Percentiles rank a stretch among this genome's conserved stretches.
Conservation (phyloP, 92 coral and sea anemone species). For the Parazoanthus atlanticus region DNA sequence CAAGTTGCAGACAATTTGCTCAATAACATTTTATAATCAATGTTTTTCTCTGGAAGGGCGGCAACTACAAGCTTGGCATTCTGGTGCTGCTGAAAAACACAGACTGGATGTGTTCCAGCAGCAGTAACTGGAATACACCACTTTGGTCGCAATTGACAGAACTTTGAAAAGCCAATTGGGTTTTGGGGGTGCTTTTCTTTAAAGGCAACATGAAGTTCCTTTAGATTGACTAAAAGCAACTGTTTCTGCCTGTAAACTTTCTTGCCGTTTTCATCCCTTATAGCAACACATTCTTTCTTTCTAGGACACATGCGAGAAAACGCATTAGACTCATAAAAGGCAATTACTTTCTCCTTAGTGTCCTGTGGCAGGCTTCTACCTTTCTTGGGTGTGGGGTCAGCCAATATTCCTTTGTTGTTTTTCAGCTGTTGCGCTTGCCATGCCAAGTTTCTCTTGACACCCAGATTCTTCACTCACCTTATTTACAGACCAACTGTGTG, state of each 20-base stretch:
- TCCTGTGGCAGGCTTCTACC: slow-evolving; percentile 33
- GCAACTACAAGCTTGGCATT: slow-evolving; percentile 35
- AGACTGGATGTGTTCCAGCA: slow-evolving; percentile 12
- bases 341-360: slow-evolving; percentile 3
- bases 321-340: not conserved
- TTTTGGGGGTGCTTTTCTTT: slow-evolving; percentile 30
- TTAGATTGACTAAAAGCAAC: slow-evolving; percentile 34
- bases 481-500: not conserved
- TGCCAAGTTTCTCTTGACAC: slow-evolving; percentile 15
- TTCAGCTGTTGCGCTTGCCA: slow-evolving; percentile 7
- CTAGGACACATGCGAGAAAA: slow-evolving; percentile 38
- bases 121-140: slow-evolving; percentile 46
- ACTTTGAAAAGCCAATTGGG: slow-evolving; percentile 34
- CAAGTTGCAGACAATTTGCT: slow-evolving; percentile 27
- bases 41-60: slow-evolving; percentile 32
- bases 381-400: slow-evolving; percentile 24
- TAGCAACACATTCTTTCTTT: slow-evolving; percentile 21
- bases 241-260: slow-evolving; percentile 26
- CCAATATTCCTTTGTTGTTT: slow-evolving; percentile 19
- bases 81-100: slow-evolving; percentile 26
- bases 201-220: slow-evolving; percentile 37
- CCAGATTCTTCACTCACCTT: slow-evolving; percentile 1
- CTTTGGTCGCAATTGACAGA: slow-evolving; percentile 37
- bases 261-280: slow-evolving; percentile 24
- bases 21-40: slow-evolving; percentile 20